Evolutionary conservation across 1,140 invertebrate species (phyloP).

Genomic region (Drosophila bipectinata): DNA sequence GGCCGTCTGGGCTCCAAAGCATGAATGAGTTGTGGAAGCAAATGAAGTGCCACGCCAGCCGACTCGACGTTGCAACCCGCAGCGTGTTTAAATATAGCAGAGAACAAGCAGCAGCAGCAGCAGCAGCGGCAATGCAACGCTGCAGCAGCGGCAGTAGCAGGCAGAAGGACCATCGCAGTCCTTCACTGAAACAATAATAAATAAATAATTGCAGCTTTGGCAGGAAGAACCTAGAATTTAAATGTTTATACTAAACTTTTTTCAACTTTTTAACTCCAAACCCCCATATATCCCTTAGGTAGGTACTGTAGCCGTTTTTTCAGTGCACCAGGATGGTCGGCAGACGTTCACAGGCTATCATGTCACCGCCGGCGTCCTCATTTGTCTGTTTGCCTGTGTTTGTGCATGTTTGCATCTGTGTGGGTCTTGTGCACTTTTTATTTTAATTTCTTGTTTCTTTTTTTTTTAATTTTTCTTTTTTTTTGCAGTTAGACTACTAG

Average conservation of each 20-base stretch:
- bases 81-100: slow-evolving; percentile 78
- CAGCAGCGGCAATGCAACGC: slow-evolving; percentile 63
- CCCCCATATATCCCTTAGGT: background rate
- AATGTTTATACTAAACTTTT: no score
- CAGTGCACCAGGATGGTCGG: slow-evolving; percentile 29
- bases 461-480: slow-evolving; percentile 54
- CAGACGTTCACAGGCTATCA: slow-evolving; percentile 69
- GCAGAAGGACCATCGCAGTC: slow-evolving; percentile 39
- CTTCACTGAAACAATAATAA: slow-evolving; percentile 9
- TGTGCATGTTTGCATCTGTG: slow-evolving; percentile 27
- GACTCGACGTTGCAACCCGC: slow-evolving; percentile 69
- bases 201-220: background rate
- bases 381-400: slow-evolving; percentile 69
- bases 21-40: slow-evolving; percentile 83
- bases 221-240: no score
- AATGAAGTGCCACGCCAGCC: slow-evolving; percentile 77
- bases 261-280: no score
- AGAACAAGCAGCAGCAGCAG: slow-evolving; percentile 50
- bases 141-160: slow-evolving; percentile 46
- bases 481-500: slow-evolving; percentile 22
- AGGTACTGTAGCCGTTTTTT: background rate
- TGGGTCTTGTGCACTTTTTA: slow-evolving; percentile 38
- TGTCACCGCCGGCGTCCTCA: slow-evolving; percentile 76
- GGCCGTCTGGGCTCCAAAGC: slow-evolving; percentile 64
- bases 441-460: slow-evolving; percentile 14